phyloP scores from a whole-genome alignment of 2,113 vertebrate genomes.

The Taurulus bubalis region DNA sequence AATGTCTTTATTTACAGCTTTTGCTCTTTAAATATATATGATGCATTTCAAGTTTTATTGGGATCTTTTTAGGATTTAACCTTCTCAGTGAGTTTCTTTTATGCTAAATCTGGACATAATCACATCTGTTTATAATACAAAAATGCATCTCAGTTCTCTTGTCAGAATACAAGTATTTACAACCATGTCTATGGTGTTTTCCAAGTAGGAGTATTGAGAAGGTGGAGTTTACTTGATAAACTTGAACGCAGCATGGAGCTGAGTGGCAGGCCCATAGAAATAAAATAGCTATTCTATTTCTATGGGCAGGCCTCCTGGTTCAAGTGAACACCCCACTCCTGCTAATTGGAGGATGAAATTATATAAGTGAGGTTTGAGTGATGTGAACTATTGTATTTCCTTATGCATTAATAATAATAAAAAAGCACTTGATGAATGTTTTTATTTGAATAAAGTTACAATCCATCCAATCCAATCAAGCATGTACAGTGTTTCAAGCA shows the following conservation, averaged over 20 bases:
- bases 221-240: constrained; percentile 30
- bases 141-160: background rate
- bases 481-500: constrained; percentile 74
- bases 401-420: background rate
- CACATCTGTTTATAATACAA: background rate
- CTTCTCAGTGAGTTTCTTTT: background rate
- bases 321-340: constrained; percentile 9
- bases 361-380: background rate
- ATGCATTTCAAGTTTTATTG: background rate
- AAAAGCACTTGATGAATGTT: constrained; percentile 10
- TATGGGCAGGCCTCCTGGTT: constrained; percentile 28
- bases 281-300: background rate
- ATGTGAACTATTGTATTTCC: background rate
- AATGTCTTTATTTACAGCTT: background rate
- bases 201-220: background rate
- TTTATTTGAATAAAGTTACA: constrained; percentile 61
- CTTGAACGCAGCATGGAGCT: constrained; percentile 60
- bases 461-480: constrained; percentile 40
- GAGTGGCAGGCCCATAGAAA: constrained; percentile 35
- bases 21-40: background rate
- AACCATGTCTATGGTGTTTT: background rate
- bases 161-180: background rate
- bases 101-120: background rate
- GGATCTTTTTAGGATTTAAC: background rate
- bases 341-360: background rate